Evolutionary conservation across 2,113 vertebrate species (phyloP).

Genomic region (Myotis lucifugus): DNA sequence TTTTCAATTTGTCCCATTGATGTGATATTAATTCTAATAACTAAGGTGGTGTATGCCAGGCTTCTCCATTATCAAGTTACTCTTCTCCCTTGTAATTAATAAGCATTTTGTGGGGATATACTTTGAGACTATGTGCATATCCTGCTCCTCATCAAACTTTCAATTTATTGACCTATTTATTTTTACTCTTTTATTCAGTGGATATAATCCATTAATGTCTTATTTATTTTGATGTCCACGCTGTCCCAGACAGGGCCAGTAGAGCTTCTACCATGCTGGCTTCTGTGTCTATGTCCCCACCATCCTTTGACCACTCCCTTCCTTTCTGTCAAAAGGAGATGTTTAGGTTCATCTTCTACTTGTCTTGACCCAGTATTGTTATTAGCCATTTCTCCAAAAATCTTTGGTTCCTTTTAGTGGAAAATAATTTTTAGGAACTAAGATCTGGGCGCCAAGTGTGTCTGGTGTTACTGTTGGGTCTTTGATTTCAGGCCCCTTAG

Average conservation of each 20-base stretch:
- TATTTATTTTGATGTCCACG: background rate
- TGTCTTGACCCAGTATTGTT: background rate
- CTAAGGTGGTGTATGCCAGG: background rate
- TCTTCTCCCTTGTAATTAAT: background rate
- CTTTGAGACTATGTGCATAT: background rate
- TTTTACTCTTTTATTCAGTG: background rate
- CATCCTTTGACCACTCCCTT: background rate
- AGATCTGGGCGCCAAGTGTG: background rate
- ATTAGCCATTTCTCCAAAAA: background rate
- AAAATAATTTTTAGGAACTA: background rate
- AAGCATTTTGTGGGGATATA: background rate
- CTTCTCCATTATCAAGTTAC: background rate
- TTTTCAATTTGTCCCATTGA: background rate
- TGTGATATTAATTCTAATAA: background rate
- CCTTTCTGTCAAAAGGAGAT: background rate
- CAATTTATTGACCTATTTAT: background rate
- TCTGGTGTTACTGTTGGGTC: background rate
- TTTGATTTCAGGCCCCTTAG: background rate
- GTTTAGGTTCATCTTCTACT: background rate
- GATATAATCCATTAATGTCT: background rate
- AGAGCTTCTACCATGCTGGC: background rate
- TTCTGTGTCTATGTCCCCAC: background rate
- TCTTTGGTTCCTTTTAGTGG: background rate
- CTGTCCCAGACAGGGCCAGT: background rate
- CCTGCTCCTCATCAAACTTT: background rate